A percentile compares a stretch with the other conserved stretches of the same genome.
These are phyloP conservation scores for Lasioglossum baleicum DNA, from an alignment of 1,140 invertebrate genomes.

Conservation along the genomic window DNA sequence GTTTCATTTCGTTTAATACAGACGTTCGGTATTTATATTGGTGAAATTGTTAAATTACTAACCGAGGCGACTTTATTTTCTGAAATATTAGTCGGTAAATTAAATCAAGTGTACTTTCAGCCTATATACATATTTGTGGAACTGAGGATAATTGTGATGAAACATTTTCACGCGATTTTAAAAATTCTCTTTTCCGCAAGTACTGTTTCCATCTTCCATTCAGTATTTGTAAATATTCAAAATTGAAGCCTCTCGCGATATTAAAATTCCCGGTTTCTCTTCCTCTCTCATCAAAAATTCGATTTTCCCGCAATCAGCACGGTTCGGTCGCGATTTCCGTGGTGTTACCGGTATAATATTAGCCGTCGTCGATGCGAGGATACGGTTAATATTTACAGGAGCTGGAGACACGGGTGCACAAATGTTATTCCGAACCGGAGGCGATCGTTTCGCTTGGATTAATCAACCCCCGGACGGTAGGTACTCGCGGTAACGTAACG, in stretches of 20 bases:
- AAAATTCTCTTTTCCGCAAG: no score
- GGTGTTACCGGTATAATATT: background rate
- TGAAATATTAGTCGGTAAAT: background rate
- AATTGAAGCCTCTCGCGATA: no score
- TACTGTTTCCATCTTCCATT: no score
- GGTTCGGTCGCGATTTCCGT: background rate
- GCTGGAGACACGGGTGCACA: background rate
- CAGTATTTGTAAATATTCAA: no score
- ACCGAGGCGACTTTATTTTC: no score
- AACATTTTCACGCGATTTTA: background rate
- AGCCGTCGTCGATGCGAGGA: background rate
- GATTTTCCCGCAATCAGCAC: no score
- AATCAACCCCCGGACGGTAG: conserved; percentile 13
- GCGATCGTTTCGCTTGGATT: conserved; percentile 14
- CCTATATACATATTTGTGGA: background rate
- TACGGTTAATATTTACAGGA: conserved; percentile 24
- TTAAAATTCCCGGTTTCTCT: no score
- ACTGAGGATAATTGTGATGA: background rate
- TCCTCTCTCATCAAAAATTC: no score
- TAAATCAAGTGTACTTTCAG: background rate
- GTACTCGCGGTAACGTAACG: conserved; percentile 1
- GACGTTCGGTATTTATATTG: no score
- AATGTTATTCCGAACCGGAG: conserved; percentile 23
- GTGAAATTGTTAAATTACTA: no score
- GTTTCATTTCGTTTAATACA: no score